phyloP scores from a whole-genome alignment of 2,797 vertebrate genomes.

The Pipistrellus pipistrellus region DNA sequence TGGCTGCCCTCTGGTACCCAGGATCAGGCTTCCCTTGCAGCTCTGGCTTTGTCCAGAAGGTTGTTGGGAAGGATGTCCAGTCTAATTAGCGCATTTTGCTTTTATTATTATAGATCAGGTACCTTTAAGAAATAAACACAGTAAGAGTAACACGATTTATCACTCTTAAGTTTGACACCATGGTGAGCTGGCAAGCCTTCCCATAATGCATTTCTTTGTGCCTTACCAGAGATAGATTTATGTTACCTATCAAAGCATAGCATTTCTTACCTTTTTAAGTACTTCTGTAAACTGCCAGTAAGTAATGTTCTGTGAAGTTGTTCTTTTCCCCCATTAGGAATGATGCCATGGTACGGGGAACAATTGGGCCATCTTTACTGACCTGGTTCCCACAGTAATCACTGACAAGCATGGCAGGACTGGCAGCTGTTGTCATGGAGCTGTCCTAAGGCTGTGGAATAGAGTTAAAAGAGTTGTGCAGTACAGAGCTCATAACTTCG shows the following conservation, averaged over 20 bases:
- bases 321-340: neutral
- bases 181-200: neutral
- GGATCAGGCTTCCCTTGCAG: too few species aligned
- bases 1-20: too few species aligned
- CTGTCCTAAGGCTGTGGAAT: neutral
- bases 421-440: neutral
- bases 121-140: neutral
- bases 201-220: slow-evolving; percentile 5
- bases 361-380: neutral
- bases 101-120: neutral
- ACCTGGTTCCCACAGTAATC: neutral
- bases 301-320: neutral
- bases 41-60: too few species aligned
- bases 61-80: too few species aligned
- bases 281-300: neutral
- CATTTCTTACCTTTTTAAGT: neutral
- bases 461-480: neutral
- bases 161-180: neutral
- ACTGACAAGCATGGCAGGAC: neutral
- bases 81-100: too few species aligned
- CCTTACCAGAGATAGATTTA: neutral
- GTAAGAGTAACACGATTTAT: neutral
- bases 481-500: neutral
- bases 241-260: neutral
- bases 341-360: neutral